These are phyloP conservation scores for Plagodis pulveraria DNA, from an alignment of 2,888 invertebrate species.

Conservation along the genomic window DNA sequence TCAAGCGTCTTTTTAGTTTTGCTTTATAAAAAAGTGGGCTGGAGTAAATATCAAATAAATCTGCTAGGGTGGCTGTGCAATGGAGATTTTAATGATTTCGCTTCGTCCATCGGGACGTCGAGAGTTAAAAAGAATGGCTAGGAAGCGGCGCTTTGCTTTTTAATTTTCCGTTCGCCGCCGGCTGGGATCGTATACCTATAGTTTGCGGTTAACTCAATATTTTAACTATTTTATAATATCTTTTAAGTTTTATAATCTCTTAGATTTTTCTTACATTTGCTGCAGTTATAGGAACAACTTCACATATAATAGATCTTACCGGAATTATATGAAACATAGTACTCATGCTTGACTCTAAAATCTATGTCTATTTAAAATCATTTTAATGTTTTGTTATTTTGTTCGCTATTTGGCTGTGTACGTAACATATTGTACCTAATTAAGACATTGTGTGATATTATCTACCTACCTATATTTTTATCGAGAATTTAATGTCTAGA, in stretches of 20 bases:
- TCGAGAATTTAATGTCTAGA: no score
- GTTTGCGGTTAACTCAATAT: constrained; percentile 65
- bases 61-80: constrained; percentile 54
- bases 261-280: no score
- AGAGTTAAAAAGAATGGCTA: constrained; percentile 79
- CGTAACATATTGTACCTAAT: no score
- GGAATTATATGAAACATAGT: no score
- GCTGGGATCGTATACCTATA: constrained; percentile 53
- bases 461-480: no score
- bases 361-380: no score
- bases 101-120: constrained; percentile 61
- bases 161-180: constrained; percentile 80
- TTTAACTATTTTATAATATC: constrained; percentile 34
- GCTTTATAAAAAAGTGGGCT: constrained; percentile 45
- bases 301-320: no score
- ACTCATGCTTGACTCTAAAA: no score
- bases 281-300: no score
- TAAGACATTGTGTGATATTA: no score
- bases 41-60: constrained; percentile 67
- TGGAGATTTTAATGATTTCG: constrained; percentile 77
- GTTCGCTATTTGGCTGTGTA: no score
- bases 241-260: constrained; percentile 21
- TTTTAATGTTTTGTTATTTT: no score
- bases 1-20: constrained; percentile 21
- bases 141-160: constrained; percentile 76